Base-by-base conservation (phyloP, 2,888 invertebrate genomes). In the Caenorhabditis parvicauda region DNA sequence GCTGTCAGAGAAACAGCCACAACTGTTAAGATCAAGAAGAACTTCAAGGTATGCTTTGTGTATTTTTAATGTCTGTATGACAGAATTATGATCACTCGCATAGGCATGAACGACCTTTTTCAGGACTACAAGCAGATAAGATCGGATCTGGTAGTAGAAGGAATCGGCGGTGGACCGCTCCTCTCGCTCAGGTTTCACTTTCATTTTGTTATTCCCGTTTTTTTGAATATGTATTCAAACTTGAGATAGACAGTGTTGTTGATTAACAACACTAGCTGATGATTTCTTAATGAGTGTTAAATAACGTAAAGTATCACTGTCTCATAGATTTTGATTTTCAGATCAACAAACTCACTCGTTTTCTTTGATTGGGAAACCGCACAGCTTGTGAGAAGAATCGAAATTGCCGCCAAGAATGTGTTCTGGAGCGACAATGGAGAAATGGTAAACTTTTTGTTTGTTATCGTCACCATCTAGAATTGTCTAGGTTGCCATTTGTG, bases 311-410 rank as follows among this genome's bases (percentile, higher is more conserved):
- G n/a, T 2, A 49, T 17, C 25, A 17, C 22, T 25, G 28, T 38
- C 21, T 46, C 3, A 25, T 38, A 35, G 14, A 14, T 19, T n/a
- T 43, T 38, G 7, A 7, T n/a, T 45, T 54, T n/a, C 35, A 55
- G 79, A 44, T 75, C 77, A 0, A 45, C 64, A 27, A 56, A 65
- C 27, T 67, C 74, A 2, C 61, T 80, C 7, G 98, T 1, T 94
- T 93, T 99, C 83, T 98, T 92, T 81, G 96, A 98, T 81, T 98
- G 98, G 98, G 96, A 99, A 77, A 88, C 89, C 14, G 84, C 92
- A 61, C 91, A 91, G 68, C 85, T 99, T 49, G 87, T 98, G 35
- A 87, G 98, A 58, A 88, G 96, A 45, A 96, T 98, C 79, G 98
- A 98, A 85, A 95, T 96, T 74, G 65, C 91, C 90, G 83, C 94